These are phyloP conservation scores for Loriculus beryllinus DNA, from an alignment of 2,797 vertebrate species.

Conservation along the genomic window DNA sequence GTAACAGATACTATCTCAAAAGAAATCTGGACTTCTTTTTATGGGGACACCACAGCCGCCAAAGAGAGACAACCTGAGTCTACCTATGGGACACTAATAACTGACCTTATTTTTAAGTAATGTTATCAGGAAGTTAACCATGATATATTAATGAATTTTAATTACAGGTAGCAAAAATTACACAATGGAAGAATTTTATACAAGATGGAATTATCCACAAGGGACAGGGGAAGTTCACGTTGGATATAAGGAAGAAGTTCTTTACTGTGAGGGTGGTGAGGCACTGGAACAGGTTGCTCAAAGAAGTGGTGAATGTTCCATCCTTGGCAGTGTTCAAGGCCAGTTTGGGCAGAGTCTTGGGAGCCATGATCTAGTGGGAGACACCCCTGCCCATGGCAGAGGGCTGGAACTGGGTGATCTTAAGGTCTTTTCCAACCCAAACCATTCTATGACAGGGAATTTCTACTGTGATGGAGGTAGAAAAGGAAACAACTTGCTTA, in stretches of 20 bases:
- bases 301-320: not conserved
- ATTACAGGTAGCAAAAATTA: not conserved
- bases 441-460: not conserved
- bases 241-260: not conserved
- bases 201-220: not conserved
- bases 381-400: not conserved
- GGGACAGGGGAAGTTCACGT: fast-evolving
- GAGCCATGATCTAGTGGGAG: not conserved
- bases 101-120: not conserved
- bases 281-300: not conserved
- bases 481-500: not conserved
- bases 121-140: not conserved
- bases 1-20: not conserved
- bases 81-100: not conserved
- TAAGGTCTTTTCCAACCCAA: not conserved
- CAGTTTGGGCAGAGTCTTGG: not conserved
- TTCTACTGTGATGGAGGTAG: not conserved
- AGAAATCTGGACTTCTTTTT: not conserved
- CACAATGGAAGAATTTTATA: not conserved
- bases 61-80: not conserved
- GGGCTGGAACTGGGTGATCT: not conserved
- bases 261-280: not conserved
- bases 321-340: not conserved
- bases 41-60: not conserved
- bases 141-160: not conserved